Conservation (phyloP, 2,113 vertebrate genomes). For the Passer domesticus region DNA sequence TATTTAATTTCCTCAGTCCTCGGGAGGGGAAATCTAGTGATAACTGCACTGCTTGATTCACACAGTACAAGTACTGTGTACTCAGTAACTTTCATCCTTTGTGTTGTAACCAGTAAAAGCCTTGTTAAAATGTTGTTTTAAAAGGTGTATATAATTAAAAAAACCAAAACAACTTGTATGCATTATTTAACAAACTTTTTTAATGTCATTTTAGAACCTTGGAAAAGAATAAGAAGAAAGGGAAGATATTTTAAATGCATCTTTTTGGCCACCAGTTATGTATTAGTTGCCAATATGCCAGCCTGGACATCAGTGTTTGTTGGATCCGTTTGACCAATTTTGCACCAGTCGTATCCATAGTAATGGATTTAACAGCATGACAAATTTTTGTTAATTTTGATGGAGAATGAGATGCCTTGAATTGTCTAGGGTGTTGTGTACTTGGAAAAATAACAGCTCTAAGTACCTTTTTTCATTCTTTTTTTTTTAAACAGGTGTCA, state of each 20-base stretch:
- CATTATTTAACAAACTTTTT: not conserved
- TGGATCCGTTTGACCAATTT: constrained; percentile 81
- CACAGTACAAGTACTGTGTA: not conserved
- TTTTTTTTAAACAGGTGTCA: constrained; percentile 72
- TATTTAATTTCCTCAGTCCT: accelerated
- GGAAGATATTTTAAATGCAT: constrained; percentile 95
- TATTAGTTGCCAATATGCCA: constrained; percentile 89
- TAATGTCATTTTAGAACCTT: constrained; percentile 83
- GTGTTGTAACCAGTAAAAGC: not conserved
- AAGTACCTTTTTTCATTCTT: constrained; percentile 72
- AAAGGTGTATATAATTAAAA: not conserved
- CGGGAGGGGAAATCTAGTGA: not conserved
- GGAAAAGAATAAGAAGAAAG: constrained; percentile 99
- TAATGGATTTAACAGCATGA: constrained; percentile 85
- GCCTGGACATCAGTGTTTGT: constrained; percentile 88
- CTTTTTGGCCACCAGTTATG: constrained; percentile 77
- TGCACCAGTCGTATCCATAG: constrained; percentile 83
- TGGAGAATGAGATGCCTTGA: constrained; percentile 84
- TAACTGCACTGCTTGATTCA: not conserved
- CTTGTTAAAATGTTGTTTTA: not conserved
- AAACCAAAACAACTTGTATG: not conserved
- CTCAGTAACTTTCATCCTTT: not conserved
- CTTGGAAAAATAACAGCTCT: constrained; percentile 80
- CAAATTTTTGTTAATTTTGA: constrained; percentile 77
- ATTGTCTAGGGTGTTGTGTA: constrained; percentile 84